Conservation (phyloP, 2,888 invertebrate genomes). For the Nephrotoma appendiculata region DNA sequence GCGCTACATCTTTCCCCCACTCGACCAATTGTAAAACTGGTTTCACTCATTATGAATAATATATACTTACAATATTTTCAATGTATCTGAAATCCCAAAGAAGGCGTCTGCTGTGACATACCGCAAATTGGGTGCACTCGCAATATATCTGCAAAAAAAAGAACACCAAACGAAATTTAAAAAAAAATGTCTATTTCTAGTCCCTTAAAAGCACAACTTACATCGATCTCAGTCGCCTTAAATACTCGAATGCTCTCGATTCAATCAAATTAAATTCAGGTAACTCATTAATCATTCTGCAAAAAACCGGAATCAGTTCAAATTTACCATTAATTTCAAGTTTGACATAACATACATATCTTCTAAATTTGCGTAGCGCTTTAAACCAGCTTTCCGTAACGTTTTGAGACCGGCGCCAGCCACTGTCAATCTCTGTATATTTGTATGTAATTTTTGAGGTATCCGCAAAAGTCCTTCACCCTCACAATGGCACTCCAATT, state of each 20-base stretch:
- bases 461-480: slow-evolving; percentile 26
- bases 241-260: slow-evolving; percentile 26
- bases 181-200: neutral
- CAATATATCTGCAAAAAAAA: slow-evolving; percentile 43
- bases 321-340: neutral
- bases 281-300: slow-evolving; percentile 17
- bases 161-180: neutral
- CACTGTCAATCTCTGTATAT: slow-evolving; percentile 27
- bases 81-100: slow-evolving; percentile 25
- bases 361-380: slow-evolving; percentile 23
- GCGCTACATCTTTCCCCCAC: too few relatives aligned
- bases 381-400: slow-evolving; percentile 25
- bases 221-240: slow-evolving; percentile 14
- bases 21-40: too few relatives aligned
- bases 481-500: slow-evolving; percentile 29
- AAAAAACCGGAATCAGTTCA: neutral
- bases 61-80: slow-evolving; percentile 47
- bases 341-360: slow-evolving; percentile 24
- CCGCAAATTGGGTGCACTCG: slow-evolving; percentile 47
- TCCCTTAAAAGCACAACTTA: slow-evolving; percentile 8
- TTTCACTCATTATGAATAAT: too few relatives aligned
- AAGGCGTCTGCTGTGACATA: slow-evolving; percentile 30
- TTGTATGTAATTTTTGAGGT: slow-evolving; percentile 25
- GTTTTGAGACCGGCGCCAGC: slow-evolving; percentile 26
- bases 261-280: slow-evolving; percentile 26